Percentiles rank a stretch among this genome's conserved stretches.
Evolutionary conservation across 2,888 invertebrate species (phyloP).

Genomic region (Parnassius glacialis): DNA sequence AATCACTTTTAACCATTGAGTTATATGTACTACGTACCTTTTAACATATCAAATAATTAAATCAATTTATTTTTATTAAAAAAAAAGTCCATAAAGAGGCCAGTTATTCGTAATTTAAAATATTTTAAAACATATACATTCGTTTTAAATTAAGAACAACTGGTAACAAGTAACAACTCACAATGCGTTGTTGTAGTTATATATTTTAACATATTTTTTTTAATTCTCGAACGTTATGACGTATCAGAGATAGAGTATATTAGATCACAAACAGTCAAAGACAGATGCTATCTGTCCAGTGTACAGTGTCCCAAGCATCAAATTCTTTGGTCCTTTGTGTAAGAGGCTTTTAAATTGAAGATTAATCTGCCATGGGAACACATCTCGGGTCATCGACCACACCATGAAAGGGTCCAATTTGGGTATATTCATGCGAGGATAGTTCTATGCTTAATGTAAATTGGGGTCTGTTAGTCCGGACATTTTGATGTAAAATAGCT

Average conservation of each 20-base stretch:
- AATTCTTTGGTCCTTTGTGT: conserved; percentile 35
- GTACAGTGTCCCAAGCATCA: conserved; percentile 18
- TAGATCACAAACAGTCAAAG: conserved; percentile 24
- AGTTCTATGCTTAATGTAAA: conserved; percentile 31
- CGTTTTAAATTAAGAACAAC: neutral
- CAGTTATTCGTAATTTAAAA: neutral
- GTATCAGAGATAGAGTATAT: neutral
- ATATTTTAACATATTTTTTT: neutral
- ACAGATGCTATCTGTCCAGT: conserved; percentile 30
- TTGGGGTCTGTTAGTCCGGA: conserved; percentile 13
- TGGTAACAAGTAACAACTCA: neutral
- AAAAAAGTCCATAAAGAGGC: neutral
- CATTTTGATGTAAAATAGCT: conserved; percentile 48
- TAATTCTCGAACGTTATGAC: neutral
- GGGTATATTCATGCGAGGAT: conserved; percentile 46
- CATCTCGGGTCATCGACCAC: conserved; percentile 48
- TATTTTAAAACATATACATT: neutral
- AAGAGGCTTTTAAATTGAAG: conserved; percentile 52
- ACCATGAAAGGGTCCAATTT: conserved; percentile 52
- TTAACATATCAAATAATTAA: too few relatives aligned
- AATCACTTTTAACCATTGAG: too few relatives aligned
- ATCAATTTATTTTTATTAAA: neutral
- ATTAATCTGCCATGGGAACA: conserved; percentile 54
- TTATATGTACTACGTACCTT: too few relatives aligned
- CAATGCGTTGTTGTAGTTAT: neutral